Evolutionary conservation across 2,113 vertebrate species (phyloP), one percentile per base, ranked within the genome.

Genomic region (Pitta sordida): DNA sequence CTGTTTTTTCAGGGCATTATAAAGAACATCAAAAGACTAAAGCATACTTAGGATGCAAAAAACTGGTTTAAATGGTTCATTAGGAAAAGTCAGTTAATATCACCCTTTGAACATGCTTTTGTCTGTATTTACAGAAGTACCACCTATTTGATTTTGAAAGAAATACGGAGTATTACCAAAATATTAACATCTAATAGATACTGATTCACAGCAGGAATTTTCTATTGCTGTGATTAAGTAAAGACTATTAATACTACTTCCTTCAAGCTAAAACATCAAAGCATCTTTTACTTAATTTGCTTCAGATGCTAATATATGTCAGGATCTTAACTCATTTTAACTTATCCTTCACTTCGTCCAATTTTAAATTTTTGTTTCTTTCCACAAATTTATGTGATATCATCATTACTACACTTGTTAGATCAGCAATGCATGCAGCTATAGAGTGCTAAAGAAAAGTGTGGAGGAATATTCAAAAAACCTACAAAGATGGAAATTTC

Each of bases 251-350:
- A 36, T 13, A 24, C 36, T 79, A 36, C 36, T 94, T 83, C 71
- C 75, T 88, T 75, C 10, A 63, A 88, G 91, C 78, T 56, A 87
- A 87, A 94, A 82, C 44, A 95, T 93, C 65, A 85, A 91, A 79
- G 49, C 9, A 9, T 83, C 49, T 90, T 87, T 63, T 62, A 51
- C 34, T 90, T 84, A 63, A 87, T 63, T 82, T 79, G 58, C 53
- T 88, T 85, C 82, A 85, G 70, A 91, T 1, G 5, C 13, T 34
- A 75, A 13, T 59, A 85, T 74, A 11, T 73, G 36, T 56, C 67
- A 90, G 15, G n/a, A 34, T 85, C 27, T 83, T 76, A 76, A 78
- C 34, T 65, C 8, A 62, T 87, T 49, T 91, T 60, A 69, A 78
- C 75, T 93, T 82, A 78, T 75, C 36, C n/a, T 81, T 67, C 52